Evolutionary conservation across 2,113 vertebrate genomes (phyloP).

Genomic region (Chrysemys picta): DNA sequence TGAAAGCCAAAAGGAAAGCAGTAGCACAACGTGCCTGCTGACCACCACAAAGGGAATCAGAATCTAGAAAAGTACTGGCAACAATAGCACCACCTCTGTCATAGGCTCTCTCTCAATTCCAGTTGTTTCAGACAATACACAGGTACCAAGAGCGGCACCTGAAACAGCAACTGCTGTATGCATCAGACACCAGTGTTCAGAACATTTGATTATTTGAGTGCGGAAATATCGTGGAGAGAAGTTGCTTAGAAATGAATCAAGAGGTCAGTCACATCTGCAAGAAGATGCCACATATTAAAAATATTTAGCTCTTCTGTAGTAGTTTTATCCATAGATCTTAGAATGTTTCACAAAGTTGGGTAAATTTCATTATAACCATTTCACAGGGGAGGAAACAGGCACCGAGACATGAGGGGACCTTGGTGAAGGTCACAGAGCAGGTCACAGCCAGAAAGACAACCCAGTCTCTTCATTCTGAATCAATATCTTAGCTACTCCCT

Average conservation of each 20-base stretch:
- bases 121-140: slow-evolving; percentile 40
- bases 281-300: not conserved
- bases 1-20: slow-evolving; percentile 73
- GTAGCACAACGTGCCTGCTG: slow-evolving; percentile 76
- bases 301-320: not conserved
- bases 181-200: not conserved
- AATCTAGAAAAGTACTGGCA: slow-evolving; percentile 79
- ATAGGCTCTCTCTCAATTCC: slow-evolving; percentile 27
- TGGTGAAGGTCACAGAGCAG: not conserved
- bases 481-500: not conserved
- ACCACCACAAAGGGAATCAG: slow-evolving; percentile 77
- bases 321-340: not conserved
- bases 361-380: not conserved
- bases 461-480: not conserved
- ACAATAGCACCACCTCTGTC: slow-evolving; percentile 75
- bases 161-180: not conserved
- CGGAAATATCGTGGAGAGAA: not conserved
- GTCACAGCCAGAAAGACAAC: not conserved
- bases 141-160: slow-evolving; percentile 44
- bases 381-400: not conserved
- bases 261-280: not conserved
- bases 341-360: not conserved
- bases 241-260: accelerated
- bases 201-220: not conserved
- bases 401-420: not conserved